Evolutionary conservation across 1,140 invertebrate species (phyloP), one percentile per base, ranked within the genome.

Genomic region (Drosophila repletoides): DNA sequence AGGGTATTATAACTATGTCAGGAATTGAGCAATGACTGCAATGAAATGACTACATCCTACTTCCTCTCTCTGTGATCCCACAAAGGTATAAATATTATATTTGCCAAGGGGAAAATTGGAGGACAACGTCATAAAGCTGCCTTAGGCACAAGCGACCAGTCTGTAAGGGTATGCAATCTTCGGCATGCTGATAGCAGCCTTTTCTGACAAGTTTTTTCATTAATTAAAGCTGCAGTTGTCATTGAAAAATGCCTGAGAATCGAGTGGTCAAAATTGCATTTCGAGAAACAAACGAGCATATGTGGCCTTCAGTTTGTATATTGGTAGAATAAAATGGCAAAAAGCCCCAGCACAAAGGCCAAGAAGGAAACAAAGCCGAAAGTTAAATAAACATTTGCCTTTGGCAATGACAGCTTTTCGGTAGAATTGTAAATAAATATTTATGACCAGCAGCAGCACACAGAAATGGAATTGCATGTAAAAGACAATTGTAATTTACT

Each of bases 401-500:
- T 69, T 83, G 79, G 74, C 74, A 52, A 38, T 83, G 79, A 77
- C 79, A 83, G 70, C 31, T 77, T 83, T 83, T 76, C 24, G 69
- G 68, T 58, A 58, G 59, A 61, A 59, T 73, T 83, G 79, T 77
- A 77, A 83, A 83, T 83, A 83, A 83, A 83, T 83, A 83, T 83
- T 83, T 83, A 83, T 83, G 79, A 55, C 69, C 74, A 49, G 40
- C 40, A 58, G 67, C 48, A 72, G 38, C 5, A 43, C 40, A 10
- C 15, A 59, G 21, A 21, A 17, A 60, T 71, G 63, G 53, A 56
- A 81, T 73, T 70, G 80, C 71, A 83, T 84, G 79, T 74, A 74
- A 84, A 49, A 84, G 77, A 83, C 79, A 83, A 84, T 84, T 83
- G 79, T 83, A 79, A 84, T 83, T 84, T 83, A 83, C 77, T 79